Base-by-base conservation (phyloP, 2,797 vertebrate species). In the Mustela erminea region DNA sequence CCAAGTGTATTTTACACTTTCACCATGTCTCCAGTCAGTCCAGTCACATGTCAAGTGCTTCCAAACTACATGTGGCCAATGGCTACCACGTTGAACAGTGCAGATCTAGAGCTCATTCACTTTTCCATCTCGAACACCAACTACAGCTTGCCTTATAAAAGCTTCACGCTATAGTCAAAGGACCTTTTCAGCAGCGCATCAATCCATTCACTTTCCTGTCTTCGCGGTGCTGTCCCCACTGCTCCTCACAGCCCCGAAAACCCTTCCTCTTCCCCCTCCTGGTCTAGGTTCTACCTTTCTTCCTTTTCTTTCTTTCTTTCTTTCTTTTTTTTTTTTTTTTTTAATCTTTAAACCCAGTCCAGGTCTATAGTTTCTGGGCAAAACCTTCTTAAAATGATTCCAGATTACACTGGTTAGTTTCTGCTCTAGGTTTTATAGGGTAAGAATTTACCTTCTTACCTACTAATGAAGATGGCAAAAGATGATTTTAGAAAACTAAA, bases 401-500 rank as follows among this genome's bases (percentile, higher is more conserved):
- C 10, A 81, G 60, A 81, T 86, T 75, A 89, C 20, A 52, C 18
- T 23, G 35, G 38, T 32, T 93, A 43, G 17, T 70, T 82, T 7
- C 43, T 90, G 35, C 3, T 74, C 35, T 97, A 70, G 74, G 17
- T 75, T 75, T 29, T 32, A 49, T 29, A 75, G 27, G 43, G 0
- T 62, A 29, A 82, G 38, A 74, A 20, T 13, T 90, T 56, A 85
- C 15, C 38, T 81, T 85, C 54, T 77, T 27, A 52, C 38, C 29
- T 93, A 46, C 23, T 66, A 77, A 38, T 60, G 58, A 94, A 74
- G n/a, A 85, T 64, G 35, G n/a, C 60, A 72, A 96, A 80, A 35
- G n/a, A 38, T 64, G 23, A 17, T 78, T 78, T 92, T 81, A 81
- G 49, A 95, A 94, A 41, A 18, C 27, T 92, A 80, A 85, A 74